Evolutionary conservation across 2,113 vertebrate species (phyloP), one percentile per base, ranked within the genome.

Genomic region (Halichoeres trimaculatus): DNA sequence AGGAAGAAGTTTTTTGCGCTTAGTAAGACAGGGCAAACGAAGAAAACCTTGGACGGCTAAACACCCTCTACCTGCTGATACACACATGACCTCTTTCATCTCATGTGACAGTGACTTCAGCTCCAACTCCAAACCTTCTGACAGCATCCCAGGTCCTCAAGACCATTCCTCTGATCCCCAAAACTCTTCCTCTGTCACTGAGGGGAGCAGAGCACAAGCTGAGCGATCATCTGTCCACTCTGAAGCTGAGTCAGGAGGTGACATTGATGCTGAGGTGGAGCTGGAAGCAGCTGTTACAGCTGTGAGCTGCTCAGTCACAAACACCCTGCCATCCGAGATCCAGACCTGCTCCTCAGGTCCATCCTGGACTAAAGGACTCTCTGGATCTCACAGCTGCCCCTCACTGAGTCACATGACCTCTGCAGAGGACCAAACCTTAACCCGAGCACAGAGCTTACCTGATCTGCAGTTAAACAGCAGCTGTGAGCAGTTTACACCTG

Each of bases 401-500:
- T 55, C 64, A 5, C 50, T 36, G 47, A 60, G 35, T 16, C 54
- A 23, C 6, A 43, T 16, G 12, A n/a, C 26, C 10, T 52, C 47
- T 36, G 47, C 38, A 55, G 5, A 34, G 8, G 63, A 0, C 9
- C 2, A 50, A 19, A 68, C 4, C 24, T 36, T 61, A 0, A 60
- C 4, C 11, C 24, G 38, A 50, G 1, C 65, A 2, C 0, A 8
- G 0, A 76, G 74, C 13, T 23, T 23, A 56, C 74, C 65, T 69
- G 50, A 30, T 22, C 11, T 69, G 22, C 8, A 10, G 59, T 17
- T 58, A 9, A 2, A 20, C 11, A 52, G 0, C 67, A 65, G 67
- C 48, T 54, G 36, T 43, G 45, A 74, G 59, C 63, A 69, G 54
- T 83, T 83, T 10, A 70, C 60, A 8, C 76, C 81, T 41, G 60